phyloP scores from a whole-genome alignment of 2,113 vertebrate genomes.

The Danionella cerebrum region DNA sequence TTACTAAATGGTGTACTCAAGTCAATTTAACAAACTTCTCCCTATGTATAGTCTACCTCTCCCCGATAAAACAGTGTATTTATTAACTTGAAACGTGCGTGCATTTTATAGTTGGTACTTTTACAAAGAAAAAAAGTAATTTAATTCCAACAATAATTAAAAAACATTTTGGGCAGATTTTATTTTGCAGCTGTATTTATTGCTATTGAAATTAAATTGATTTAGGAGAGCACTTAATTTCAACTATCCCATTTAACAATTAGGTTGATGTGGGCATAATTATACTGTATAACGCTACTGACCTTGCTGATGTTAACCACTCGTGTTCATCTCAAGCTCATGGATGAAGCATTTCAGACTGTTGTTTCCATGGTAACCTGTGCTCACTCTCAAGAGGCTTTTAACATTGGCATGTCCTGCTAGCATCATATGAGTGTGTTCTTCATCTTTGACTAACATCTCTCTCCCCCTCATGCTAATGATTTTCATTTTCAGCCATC shows the following conservation, averaged over 20 bases:
- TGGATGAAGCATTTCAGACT: neutral
- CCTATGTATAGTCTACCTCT: too few relatives aligned
- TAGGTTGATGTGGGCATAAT: neutral
- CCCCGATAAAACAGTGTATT: too few relatives aligned
- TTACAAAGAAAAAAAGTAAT: too few relatives aligned
- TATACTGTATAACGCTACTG: neutral
- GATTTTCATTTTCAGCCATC: neutral
- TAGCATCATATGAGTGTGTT: neutral
- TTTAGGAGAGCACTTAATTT: neutral
- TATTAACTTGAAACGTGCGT: too few relatives aligned
- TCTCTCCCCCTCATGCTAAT: neutral
- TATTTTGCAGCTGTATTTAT: too few relatives aligned
- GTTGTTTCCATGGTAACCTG: conserved; percentile 11
- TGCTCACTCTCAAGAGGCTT: neutral
- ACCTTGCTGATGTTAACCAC: neutral
- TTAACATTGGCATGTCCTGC: neutral
- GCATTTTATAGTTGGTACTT: too few relatives aligned
- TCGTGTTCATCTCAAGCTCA: neutral
- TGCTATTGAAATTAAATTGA: neutral
- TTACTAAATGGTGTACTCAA: too few relatives aligned
- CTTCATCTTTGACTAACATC: neutral
- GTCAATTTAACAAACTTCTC: too few relatives aligned
- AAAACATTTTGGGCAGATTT: too few relatives aligned
- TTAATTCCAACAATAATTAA: too few relatives aligned
- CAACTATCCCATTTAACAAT: neutral